Evolutionary conservation across 92 coral and sea anemone species (phyloP).

Genomic region (Actinostola sp.): DNA sequence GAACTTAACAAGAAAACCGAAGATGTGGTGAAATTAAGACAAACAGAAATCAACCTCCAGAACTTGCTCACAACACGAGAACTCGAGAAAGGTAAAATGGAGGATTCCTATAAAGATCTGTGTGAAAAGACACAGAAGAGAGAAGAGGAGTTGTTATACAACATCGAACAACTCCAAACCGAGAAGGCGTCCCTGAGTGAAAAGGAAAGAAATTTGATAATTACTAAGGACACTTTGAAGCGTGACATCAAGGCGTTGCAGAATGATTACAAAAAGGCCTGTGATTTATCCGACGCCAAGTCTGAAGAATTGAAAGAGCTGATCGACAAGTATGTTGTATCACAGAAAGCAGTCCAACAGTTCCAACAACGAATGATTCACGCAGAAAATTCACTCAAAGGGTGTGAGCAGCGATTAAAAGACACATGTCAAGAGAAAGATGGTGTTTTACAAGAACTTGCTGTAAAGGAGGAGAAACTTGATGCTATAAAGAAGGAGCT

Average conservation of each 20-base stretch:
- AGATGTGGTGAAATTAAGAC: slow-evolving; percentile 57
- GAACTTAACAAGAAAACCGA: slow-evolving; percentile 54
- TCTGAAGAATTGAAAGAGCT: slow-evolving; percentile 72
- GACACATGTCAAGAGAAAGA: slow-evolving; percentile 41
- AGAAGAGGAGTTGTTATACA: slow-evolving; percentile 41
- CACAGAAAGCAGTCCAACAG: slow-evolving; percentile 65
- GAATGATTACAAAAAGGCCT: slow-evolving; percentile 81
- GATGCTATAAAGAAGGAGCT: slow-evolving; percentile 30
- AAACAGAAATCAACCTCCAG: slow-evolving; percentile 61
- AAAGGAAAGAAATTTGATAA: slow-evolving; percentile 56
- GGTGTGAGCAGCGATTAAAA: slow-evolving; percentile 35
- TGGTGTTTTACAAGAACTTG: slow-evolving; percentile 27
- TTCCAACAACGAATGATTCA: slow-evolving; percentile 60
- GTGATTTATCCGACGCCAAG: slow-evolving; percentile 79
- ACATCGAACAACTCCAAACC: slow-evolving; percentile 45
- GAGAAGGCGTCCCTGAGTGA: slow-evolving; percentile 54
- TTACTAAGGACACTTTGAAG: slow-evolving; percentile 57
- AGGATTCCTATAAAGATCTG: slow-evolving; percentile 50
- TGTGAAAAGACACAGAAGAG: slow-evolving; percentile 53
- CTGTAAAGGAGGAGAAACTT: slow-evolving; percentile 42
- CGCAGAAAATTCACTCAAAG: slow-evolving; percentile 64
- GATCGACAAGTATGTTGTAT: slow-evolving; percentile 67
- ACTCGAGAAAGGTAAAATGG: slow-evolving; percentile 47
- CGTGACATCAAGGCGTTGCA: slow-evolving; percentile 76
- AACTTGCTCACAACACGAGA: slow-evolving; percentile 51